phyloP scores from a whole-genome alignment of 2,113 vertebrate species.

The Phocoena phocoena region DNA sequence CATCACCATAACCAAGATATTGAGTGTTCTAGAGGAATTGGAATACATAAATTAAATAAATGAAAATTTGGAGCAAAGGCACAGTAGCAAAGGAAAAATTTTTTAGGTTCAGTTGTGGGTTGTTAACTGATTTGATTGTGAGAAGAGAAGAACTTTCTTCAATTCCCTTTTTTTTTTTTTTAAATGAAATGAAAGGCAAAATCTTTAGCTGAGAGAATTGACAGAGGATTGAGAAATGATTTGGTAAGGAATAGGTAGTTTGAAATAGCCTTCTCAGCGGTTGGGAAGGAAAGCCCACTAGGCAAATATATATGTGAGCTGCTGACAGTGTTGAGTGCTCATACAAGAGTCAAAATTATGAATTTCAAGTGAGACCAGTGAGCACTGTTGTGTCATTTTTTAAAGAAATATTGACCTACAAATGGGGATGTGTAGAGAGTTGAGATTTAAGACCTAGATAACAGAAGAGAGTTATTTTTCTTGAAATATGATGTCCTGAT shows the following conservation, averaged over 20 bases:
- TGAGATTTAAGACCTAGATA: slow-evolving; percentile 11
- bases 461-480: not conserved
- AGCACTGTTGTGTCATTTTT: not conserved
- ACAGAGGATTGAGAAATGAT: not conserved
- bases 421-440: not conserved
- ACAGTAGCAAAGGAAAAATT: not conserved
- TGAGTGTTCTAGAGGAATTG: not conserved
- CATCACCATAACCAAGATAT: not conserved
- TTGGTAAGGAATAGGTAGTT: not conserved
- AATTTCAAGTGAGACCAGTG: not conserved
- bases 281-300: not conserved
- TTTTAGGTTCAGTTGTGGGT: not conserved
- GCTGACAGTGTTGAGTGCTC: not conserved
- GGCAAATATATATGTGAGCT: not conserved
- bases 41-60: not conserved
- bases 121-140: not conserved
- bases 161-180: not conserved
- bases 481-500: not conserved
- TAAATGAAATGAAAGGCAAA: not conserved
- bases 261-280: not conserved
- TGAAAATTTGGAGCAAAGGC: not conserved
- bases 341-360: not conserved
- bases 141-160: not conserved
- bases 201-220: not conserved
- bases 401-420: slow-evolving; percentile 1